Conservation (phyloP, 2,113 vertebrate genomes). For the western clawed frog (Xenopus tropicalis) region UCB_Xtro_10.0 CM004443.2:82204001-82204500, state of each 20-base stretch:
- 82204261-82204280: background rate
- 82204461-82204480: too few species aligned
- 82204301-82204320: too few species aligned
- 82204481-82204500: too few species aligned
- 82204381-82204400: too few species aligned
- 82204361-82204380: too few species aligned
- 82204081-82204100: slow-evolving; percentile 16
- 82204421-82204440: too few species aligned
- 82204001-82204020: slow-evolving; percentile 24
- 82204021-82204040: slow-evolving; percentile 16
- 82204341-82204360: too few species aligned
- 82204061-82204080: slow-evolving; percentile 16
- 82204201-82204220: background rate
- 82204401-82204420: too few species aligned
- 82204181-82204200: background rate
- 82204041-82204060: slow-evolving; percentile 6
- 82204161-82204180: background rate
- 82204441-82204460: too few species aligned
- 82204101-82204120: slow-evolving; percentile 2
- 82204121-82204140: background rate
- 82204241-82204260: background rate
- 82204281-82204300: too few species aligned
- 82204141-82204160: background rate
- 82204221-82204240: background rate
- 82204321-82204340: too few species aligned